Evolutionary conservation across 2,113 vertebrate species (phyloP).

Genomic region (Machaerirhynchus nigripectus): DNA sequence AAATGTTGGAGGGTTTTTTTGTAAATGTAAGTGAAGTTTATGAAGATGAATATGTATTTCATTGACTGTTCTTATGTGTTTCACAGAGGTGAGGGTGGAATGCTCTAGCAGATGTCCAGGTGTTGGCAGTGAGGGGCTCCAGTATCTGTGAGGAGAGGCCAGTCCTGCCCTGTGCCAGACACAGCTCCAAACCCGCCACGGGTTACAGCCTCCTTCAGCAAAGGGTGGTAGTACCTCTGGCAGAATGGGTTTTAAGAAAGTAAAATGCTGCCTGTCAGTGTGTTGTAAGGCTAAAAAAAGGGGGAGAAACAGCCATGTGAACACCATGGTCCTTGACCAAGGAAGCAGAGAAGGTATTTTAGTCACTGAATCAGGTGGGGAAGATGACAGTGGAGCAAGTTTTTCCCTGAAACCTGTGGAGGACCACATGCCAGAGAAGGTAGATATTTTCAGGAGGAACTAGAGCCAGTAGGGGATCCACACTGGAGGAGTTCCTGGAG

Average conservation of each 20-base stretch:
- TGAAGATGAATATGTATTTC: not conserved
- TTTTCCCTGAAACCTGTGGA: not conserved
- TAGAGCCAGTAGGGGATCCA: not conserved
- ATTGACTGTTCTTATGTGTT: not conserved
- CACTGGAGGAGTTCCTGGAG: not conserved
- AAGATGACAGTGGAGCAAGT: not conserved
- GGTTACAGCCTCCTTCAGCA: not conserved
- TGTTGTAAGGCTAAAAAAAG: not conserved
- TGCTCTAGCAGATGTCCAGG: not conserved
- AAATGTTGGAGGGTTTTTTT: not conserved
- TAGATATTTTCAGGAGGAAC: not conserved
- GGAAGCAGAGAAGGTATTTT: not conserved
- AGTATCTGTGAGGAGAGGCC: not conserved
- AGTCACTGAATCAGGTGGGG: not conserved
- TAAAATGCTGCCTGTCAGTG: not conserved
- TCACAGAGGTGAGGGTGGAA: not conserved
- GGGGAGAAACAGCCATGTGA: not conserved
- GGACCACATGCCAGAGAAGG: no score
- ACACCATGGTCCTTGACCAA: not conserved
- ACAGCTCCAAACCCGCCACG: not conserved
- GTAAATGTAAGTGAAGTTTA: not conserved
- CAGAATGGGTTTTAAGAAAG: not conserved
- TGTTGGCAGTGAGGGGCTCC: not conserved
- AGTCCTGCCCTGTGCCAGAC: not conserved
- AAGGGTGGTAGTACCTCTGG: not conserved